Evolutionary conservation across 2,113 vertebrate species (phyloP).

Genomic region (Strix aluco): DNA sequence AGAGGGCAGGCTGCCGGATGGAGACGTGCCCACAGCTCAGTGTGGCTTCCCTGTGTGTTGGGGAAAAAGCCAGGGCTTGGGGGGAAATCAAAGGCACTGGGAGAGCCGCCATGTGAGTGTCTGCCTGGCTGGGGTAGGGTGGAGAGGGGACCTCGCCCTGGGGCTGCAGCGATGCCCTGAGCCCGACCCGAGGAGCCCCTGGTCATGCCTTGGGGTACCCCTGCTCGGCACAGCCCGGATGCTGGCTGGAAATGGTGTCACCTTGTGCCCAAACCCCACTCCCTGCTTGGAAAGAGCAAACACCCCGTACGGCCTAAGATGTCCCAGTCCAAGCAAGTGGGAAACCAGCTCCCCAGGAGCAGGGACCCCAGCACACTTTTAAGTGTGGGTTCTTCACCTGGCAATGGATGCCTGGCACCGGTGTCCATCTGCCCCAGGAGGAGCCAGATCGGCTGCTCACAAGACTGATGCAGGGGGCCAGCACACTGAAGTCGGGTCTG

Average conservation of each 20-base stretch:
- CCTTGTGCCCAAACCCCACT: background rate
- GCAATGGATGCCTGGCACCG: background rate
- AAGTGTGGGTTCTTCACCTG: background rate
- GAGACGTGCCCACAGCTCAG: background rate
- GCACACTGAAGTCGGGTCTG: background rate
- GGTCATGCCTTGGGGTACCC: background rate
- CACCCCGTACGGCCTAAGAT: rapidly evolving
- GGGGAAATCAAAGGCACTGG: background rate
- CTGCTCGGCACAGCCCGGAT: rapidly evolving
- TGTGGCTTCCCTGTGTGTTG: background rate
- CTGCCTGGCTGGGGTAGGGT: background rate
- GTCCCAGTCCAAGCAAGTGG: background rate
- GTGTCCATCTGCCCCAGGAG: background rate
- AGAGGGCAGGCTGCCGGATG: constrained; percentile 37
- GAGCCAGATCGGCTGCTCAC: background rate
- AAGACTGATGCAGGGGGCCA: background rate
- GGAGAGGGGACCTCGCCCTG: rapidly evolving
- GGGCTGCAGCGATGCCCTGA: background rate
- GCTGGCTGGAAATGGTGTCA: background rate
- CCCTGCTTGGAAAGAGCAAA: background rate
- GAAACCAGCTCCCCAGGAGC: background rate
- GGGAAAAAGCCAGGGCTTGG: background rate
- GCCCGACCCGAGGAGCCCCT: background rate
- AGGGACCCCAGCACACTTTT: rapidly evolving
- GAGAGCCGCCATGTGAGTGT: background rate